Conservation (phyloP, 1,140 invertebrate species). For the Laupala kohalensis region DNA sequence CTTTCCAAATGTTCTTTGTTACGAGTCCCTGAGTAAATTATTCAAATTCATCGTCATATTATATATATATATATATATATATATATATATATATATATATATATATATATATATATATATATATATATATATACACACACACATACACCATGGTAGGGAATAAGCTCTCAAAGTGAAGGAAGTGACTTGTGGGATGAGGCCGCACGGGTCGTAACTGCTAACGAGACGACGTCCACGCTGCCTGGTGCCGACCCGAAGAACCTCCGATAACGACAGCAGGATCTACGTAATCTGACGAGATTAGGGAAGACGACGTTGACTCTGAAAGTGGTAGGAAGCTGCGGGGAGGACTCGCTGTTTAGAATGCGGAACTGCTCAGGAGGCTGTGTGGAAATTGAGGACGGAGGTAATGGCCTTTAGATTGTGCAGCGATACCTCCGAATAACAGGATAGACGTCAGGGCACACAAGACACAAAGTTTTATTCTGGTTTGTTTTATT, state of each 20-base stretch:
- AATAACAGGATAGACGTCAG: background rate
- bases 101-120: too few species aligned
- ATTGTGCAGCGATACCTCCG: background rate
- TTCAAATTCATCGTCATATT: too few species aligned
- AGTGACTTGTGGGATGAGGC: background rate
- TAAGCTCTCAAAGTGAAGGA: background rate
- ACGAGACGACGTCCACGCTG: background rate
- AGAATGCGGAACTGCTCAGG: background rate
- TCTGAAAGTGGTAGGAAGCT: background rate
- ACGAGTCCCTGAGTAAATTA: too few species aligned
- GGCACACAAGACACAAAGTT: background rate
- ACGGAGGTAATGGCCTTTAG: background rate
- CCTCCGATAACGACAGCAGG: background rate
- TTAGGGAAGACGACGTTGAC: background rate
- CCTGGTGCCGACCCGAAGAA: background rate
- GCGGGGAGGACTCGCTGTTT: background rate
- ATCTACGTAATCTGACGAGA: background rate
- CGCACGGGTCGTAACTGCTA: background rate
- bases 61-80: too few species aligned
- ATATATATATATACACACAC: too few species aligned
- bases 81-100: too few species aligned
- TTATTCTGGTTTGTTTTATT: background rate
- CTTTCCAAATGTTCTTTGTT: too few species aligned
- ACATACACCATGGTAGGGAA: too few species aligned
- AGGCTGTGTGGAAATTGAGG: background rate